Evolutionary conservation across 1,140 invertebrate genomes (phyloP).

Genomic region (Magallana ariakensis): DNA sequence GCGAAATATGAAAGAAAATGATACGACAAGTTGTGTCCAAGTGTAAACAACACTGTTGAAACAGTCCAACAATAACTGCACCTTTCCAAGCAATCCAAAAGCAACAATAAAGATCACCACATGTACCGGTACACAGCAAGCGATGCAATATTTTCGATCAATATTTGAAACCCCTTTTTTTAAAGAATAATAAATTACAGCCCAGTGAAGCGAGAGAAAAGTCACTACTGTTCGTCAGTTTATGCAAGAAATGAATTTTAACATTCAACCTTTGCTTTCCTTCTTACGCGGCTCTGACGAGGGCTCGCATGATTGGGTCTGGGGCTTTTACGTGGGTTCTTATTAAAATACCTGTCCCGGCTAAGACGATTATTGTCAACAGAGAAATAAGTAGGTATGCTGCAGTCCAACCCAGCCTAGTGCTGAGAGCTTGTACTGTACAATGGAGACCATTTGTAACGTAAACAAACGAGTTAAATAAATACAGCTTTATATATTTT

Average conservation of each 20-base stretch:
- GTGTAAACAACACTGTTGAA: not conserved
- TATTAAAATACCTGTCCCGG: slow-evolving; percentile 13
- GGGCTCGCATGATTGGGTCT: not conserved
- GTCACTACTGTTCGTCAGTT: slow-evolving; percentile 20
- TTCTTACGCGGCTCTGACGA: not conserved
- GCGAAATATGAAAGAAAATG: too few species aligned
- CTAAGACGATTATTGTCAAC: slow-evolving; percentile 17
- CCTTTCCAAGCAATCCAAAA: not conserved
- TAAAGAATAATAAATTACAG: not conserved
- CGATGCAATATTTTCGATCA: not conserved
- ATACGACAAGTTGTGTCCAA: too few species aligned
- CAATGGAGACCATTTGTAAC: not conserved
- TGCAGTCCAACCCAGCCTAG: too few species aligned
- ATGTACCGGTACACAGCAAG: not conserved
- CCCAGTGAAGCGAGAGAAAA: slow-evolving; percentile 24
- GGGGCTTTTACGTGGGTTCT: slow-evolving; percentile 5
- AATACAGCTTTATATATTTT: not conserved
- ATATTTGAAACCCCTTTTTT: not conserved
- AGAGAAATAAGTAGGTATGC: not conserved
- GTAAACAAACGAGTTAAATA: not conserved
- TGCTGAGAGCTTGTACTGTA: too few species aligned
- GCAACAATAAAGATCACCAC: not conserved
- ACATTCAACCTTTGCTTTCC: slow-evolving; percentile 21
- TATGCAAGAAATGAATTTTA: slow-evolving; percentile 30
- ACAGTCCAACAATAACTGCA: not conserved